These are phyloP conservation scores for Alloplasta piceator DNA, from an alignment of 2,888 invertebrate genomes.

Conservation along the genomic window DNA sequence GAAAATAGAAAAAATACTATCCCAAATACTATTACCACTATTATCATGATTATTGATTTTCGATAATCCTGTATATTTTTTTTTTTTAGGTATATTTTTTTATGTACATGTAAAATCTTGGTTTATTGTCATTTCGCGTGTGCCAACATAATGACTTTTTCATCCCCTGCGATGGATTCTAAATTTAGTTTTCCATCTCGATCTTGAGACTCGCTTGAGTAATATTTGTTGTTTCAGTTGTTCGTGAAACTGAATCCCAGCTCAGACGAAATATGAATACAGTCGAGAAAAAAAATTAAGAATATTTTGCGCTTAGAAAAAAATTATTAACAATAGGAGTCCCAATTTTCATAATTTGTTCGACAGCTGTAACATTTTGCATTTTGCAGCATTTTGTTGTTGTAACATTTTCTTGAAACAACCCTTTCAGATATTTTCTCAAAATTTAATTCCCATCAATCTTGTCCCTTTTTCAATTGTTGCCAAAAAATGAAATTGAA, in stretches of 20 bases:
- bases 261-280: too few species aligned
- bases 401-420: too few species aligned
- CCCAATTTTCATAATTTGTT: too few species aligned
- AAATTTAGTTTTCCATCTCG: constrained; percentile 15
- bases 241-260: not conserved
- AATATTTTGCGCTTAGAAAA: too few species aligned
- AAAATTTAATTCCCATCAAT: too few species aligned
- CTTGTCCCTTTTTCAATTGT: too few species aligned
- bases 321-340: too few species aligned
- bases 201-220: constrained; percentile 15
- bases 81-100: not conserved
- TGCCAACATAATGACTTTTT: not conserved
- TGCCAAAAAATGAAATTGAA: too few species aligned
- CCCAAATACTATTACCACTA: not conserved
- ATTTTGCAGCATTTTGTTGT: too few species aligned
- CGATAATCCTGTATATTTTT: not conserved
- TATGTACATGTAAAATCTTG: not conserved
- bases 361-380: too few species aligned
- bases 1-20: not conserved
- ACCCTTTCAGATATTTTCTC: too few species aligned
- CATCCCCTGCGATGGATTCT: not conserved
- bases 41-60: not conserved
- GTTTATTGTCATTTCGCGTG: constrained; percentile 41
- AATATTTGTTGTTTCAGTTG: constrained; percentile 11
- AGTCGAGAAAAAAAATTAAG: too few species aligned